Percentiles rank a stretch among this genome's conserved stretches.
phyloP scores from a whole-genome alignment of 2,113 vertebrate genomes.

The Protobothrops mucrosquamatus region DNA sequence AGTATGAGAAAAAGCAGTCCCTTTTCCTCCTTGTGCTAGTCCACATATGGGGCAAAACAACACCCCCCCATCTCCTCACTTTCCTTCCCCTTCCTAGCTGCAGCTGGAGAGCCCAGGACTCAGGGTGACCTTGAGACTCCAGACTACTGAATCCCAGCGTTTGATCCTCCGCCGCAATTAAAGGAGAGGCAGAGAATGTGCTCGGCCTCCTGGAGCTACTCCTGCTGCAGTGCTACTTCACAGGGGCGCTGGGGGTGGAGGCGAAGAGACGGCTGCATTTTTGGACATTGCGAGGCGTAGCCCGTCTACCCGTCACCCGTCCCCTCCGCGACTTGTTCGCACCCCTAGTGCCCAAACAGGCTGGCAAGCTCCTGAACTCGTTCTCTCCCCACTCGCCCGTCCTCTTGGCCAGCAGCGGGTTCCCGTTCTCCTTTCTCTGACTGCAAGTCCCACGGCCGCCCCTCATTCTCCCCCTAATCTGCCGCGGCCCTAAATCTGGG shows the following conservation, averaged over 20 bases:
- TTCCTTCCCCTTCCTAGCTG: neutral
- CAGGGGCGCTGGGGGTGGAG: no score
- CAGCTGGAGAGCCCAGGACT: constrained; percentile 39
- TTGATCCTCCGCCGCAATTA: constrained; percentile 31
- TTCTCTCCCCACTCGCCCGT: neutral
- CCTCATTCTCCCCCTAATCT: neutral
- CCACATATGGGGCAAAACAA: neutral
- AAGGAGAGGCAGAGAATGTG: neutral
- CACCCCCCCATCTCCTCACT: neutral
- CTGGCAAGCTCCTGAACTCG: neutral
- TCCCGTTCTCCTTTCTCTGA: no score
- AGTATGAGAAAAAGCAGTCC: neutral
- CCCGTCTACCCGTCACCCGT: neutral
- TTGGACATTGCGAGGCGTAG: neutral
- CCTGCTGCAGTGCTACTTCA: neutral
- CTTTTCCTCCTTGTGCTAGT: neutral
- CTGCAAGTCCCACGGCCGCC: neutral
- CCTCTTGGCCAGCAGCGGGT: neutral
- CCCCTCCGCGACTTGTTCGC: neutral
- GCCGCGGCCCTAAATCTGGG: constrained; percentile 20
- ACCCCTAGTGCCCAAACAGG: neutral
- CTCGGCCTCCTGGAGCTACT: constrained; percentile 9
- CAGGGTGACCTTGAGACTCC: constrained; percentile 69
- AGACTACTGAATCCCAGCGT: constrained; percentile 5
- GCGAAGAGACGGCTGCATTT: neutral